phyloP scores from a whole-genome alignment of 2,797 vertebrate species.

The Chelon auratus region DNA sequence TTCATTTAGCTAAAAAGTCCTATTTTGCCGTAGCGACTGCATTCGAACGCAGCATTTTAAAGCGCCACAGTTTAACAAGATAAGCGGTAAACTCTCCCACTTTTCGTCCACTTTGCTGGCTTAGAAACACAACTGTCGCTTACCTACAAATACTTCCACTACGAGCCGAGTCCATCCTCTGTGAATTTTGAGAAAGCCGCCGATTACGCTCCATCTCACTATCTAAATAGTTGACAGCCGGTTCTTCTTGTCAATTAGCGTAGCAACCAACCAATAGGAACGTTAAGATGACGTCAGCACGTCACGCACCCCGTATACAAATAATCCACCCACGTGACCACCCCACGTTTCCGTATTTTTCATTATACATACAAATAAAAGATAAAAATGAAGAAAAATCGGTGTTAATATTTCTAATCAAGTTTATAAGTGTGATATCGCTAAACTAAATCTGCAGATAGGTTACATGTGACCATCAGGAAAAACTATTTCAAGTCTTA shows the following conservation, averaged over 20 bases:
- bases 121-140: background rate
- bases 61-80: background rate
- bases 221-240: conserved; percentile 73
- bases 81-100: background rate
- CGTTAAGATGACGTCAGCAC: conserved; percentile 23
- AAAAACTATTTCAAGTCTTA: conserved; percentile 60
- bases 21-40: too few species aligned
- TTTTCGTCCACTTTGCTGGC: background rate
- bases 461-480: conserved; percentile 55
- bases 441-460: conserved; percentile 52
- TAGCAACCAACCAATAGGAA: conserved; percentile 60
- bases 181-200: conserved; percentile 43
- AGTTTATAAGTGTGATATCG: conserved; percentile 63
- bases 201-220: background rate
- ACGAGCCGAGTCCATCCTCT: conserved; percentile 61
- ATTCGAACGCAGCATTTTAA: background rate
- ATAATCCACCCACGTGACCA: background rate
- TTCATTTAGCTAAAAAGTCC: too few species aligned
- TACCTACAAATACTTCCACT: conserved; percentile 80
- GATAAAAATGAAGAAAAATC: conserved; percentile 25
- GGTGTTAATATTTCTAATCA: conserved; percentile 47
- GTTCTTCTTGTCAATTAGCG: conserved; percentile 59
- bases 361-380: too few species aligned
- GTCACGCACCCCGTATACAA: background rate
- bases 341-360: background rate